Evolutionary conservation across 2,113 vertebrate species (phyloP).

Genomic region (Echinops telfairi): DNA sequence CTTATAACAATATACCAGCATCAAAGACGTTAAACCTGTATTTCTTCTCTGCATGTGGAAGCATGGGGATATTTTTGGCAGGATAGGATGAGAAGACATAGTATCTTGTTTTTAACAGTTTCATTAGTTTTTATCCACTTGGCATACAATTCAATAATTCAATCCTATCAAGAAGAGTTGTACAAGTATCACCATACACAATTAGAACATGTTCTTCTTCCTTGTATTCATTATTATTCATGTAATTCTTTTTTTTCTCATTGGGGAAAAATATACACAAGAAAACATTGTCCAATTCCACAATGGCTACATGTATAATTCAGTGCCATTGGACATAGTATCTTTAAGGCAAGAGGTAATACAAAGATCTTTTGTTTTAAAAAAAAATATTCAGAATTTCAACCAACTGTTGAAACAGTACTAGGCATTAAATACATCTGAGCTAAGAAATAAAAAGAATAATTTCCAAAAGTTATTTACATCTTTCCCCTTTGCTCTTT

Average conservation of each 20-base stretch:
- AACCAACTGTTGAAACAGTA: neutral
- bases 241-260: no score
- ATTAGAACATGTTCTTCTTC: no score
- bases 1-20: neutral
- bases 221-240: no score
- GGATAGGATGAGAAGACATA: neutral
- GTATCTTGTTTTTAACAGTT: no score
- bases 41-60: neutral
- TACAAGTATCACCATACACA: no score
- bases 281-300: no score
- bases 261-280: no score
- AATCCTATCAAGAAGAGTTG: no score
- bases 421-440: neutral
- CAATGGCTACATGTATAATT: no score
- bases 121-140: no score
- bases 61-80: neutral
- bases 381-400: neutral
- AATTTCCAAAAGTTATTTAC: neutral
- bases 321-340: neutral
- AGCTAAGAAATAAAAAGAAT: neutral
- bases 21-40: neutral
- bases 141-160: no score
- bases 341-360: neutral
- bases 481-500: neutral
- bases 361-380: neutral